Percentiles rank a stretch among this genome's conserved stretches.
Conservation (phyloP, 1,140 invertebrate genomes). For the Phocides pigmalion region DNA sequence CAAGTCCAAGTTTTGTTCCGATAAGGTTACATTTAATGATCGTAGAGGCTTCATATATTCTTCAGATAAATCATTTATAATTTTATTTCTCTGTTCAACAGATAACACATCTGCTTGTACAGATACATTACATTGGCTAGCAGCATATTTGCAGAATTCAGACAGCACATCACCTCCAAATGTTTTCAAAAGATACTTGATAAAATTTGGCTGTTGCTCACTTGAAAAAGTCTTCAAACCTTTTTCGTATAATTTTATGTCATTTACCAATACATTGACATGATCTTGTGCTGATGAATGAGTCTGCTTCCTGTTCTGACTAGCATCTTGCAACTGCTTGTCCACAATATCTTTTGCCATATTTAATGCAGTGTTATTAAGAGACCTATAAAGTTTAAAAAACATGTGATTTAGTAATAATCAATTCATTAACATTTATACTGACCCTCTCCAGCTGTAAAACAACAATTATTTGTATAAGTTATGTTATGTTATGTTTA, state of each 20-base stretch:
- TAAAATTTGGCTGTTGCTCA: constrained; percentile 87
- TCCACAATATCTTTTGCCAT: constrained; percentile 89
- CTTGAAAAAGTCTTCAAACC: constrained; percentile 88
- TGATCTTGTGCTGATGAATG: constrained; percentile 93
- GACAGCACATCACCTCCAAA: constrained; percentile 93
- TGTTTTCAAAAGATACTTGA: constrained; percentile 93
- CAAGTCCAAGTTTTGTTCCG: constrained; percentile 88
- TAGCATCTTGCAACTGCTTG: constrained; percentile 87
- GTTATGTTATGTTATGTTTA: too few relatives aligned
- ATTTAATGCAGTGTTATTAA: constrained; percentile 84
- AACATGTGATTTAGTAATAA: too few relatives aligned
- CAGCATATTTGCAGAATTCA: constrained; percentile 89
- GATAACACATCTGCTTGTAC: constrained; percentile 84
- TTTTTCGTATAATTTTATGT: constrained; percentile 94
- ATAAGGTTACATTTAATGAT: constrained; percentile 86
- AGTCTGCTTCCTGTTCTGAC: constrained; percentile 88
- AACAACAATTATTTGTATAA: too few relatives aligned
- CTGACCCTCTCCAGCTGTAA: too few relatives aligned
- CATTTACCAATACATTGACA: constrained; percentile 89
- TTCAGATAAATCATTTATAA: constrained; percentile 86
- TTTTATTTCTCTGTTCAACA: constrained; percentile 87
- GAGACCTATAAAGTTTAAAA: constrained; percentile 65
- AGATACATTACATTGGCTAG: constrained; percentile 86
- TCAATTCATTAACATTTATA: too few relatives aligned
- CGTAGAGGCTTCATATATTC: constrained; percentile 86